Conservation (phyloP, 1,140 invertebrate species). For the Drosophila erecta region DNA sequence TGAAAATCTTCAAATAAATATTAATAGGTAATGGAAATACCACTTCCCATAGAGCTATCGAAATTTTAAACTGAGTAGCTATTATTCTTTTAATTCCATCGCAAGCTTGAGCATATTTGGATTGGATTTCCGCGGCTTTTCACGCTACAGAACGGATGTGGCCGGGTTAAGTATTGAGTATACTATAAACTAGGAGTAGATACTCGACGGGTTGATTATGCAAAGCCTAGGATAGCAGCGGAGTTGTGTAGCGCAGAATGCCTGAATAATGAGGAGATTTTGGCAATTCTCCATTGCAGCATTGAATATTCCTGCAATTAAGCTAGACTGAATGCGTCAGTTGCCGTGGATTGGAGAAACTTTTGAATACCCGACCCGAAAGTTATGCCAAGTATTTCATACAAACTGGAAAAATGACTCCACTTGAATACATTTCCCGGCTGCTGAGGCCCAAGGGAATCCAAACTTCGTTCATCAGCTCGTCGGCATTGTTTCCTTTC, state of each 20-base stretch:
- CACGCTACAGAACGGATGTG: neutral
- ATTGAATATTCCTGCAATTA: constrained; percentile 19
- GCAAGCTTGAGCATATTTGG: neutral
- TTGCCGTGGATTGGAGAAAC: constrained; percentile 12
- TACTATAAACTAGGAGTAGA: neutral
- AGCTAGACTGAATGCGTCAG: constrained; percentile 18
- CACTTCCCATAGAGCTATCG: too few relatives aligned
- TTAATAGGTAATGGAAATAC: too few relatives aligned
- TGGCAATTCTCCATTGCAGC: neutral
- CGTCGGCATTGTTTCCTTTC: constrained; percentile 33
- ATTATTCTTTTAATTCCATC: too few relatives aligned
- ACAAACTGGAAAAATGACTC: constrained; percentile 30
- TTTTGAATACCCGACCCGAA: constrained; percentile 26
- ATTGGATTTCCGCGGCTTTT: neutral
- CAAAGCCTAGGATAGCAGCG: neutral
- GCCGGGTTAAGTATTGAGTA: neutral
- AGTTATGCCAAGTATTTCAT: constrained; percentile 42
- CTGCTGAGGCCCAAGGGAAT: constrained; percentile 25
- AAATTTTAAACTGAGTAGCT: too few relatives aligned
- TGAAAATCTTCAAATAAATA: too few relatives aligned
- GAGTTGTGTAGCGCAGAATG: neutral
- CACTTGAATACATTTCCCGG: constrained; percentile 14
- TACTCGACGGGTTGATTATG: constrained; percentile 16
- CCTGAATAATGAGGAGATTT: constrained; percentile 14
- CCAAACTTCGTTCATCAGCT: constrained; percentile 47